Evolutionary conservation across 2,113 vertebrate genomes (phyloP).

Genomic region (Cairina moschata): DNA sequence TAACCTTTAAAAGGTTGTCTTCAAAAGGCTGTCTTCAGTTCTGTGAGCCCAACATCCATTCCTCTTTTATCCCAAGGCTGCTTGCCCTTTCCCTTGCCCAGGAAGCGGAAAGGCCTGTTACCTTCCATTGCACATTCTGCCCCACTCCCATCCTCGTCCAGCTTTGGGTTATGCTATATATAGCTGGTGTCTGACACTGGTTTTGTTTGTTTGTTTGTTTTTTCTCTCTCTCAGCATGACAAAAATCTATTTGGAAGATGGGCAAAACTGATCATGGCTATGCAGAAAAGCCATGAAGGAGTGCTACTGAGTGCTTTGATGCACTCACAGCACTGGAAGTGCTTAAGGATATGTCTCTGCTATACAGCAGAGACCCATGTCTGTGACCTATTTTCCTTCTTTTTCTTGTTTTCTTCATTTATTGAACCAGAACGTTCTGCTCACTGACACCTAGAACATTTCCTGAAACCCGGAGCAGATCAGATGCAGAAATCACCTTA

Average conservation of each 20-base stretch:
- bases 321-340: neutral
- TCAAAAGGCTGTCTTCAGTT: neutral
- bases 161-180: neutral
- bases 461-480: neutral
- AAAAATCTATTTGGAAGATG: neutral
- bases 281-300: neutral
- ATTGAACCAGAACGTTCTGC: neutral
- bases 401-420: neutral
- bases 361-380: neutral
- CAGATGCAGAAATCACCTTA: neutral
- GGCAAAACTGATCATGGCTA: neutral
- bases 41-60: neutral
- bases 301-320: neutral
- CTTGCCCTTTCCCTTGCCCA: neutral
- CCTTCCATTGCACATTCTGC: neutral
- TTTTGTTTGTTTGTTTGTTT: neutral
- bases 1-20: neutral
- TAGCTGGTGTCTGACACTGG: neutral
- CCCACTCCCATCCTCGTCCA: neutral
- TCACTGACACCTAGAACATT: neutral
- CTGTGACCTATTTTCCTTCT: neutral
- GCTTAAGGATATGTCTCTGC: neutral
- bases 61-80: neutral
- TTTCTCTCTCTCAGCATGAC: neutral
- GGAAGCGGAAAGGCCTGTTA: neutral